Base-by-base conservation (phyloP, 2,888 invertebrate species). In the Drosophila siamana region DNA sequence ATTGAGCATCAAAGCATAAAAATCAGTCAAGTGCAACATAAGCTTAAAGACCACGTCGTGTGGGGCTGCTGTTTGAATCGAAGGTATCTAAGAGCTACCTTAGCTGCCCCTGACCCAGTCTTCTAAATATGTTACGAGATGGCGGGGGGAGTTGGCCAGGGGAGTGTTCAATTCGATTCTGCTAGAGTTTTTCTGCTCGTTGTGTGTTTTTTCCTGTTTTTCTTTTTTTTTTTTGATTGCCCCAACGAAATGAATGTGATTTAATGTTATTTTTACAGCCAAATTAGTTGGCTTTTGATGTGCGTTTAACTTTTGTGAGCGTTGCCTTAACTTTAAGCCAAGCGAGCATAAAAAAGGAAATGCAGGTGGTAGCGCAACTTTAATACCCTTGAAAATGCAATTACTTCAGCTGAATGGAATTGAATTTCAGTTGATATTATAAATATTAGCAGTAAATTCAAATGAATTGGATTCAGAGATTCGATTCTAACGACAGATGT, bases 1-100 rank as follows among this genome's bases (percentile, higher is more conserved):
- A 90, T 89, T 80, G 89, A 91, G 91, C 91, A 91, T 91, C 91
- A 91, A 91, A 90, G 90, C 91, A 91, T 91, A 90, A 91, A 91
- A 91, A 89, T 90, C 91, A 91, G 89, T 91, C 90, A 91, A 90
- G 90, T 91, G 90, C 90, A 90, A 90, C 90, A 86, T 85, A 86
- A 83, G 85, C 87, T 86, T 88, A 80, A 86, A 81, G 85, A 86
- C 85, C 78, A 84, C 63, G 74, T 77, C 74, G 69, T 74, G 43
- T 68, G 83, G 66, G 74, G 60, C 44, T 55, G 44, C 40, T 66
- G 65, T 16, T 51, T 33, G 30, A 59, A 68, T 77, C 51, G 71
- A 82, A 80, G 80, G 76, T 69, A 73, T 62, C 30, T 55, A 13
- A 5, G 11, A 15, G 62, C 56, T 50, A 44, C 24, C 57, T 47